These are phyloP conservation scores for Xiphydria camelus DNA, from an alignment of 2,888 invertebrate species.

Conservation along the genomic window DNA sequence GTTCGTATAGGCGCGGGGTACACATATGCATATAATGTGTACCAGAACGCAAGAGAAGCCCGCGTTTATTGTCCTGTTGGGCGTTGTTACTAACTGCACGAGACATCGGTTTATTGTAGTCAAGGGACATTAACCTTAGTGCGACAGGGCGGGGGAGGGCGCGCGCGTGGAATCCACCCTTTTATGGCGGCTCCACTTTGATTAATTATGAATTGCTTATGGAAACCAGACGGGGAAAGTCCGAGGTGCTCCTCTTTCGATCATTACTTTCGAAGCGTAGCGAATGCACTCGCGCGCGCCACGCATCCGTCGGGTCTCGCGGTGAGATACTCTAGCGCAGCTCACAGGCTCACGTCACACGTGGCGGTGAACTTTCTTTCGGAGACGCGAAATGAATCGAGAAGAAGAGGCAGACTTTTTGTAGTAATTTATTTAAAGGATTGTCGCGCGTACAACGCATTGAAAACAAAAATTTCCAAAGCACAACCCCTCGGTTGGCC, in stretches of 20 bases:
- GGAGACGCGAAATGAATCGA: too few relatives aligned
- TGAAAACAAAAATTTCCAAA: too few relatives aligned
- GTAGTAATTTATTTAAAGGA: too few relatives aligned
- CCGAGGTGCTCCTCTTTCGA: constrained; percentile 11
- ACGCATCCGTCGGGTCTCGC: too few relatives aligned
- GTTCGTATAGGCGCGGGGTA: too few relatives aligned
- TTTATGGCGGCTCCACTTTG: constrained; percentile 24
- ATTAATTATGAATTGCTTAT: constrained; percentile 42
- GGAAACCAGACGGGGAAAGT: constrained; percentile 26
- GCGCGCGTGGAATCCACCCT: constrained; percentile 15
- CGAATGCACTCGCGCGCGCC: neutral
- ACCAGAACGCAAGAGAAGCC: constrained; percentile 14
- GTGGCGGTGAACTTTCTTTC: neutral
- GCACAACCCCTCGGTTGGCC: too few relatives aligned
- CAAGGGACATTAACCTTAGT: constrained; percentile 34
- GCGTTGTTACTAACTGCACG: constrained; percentile 45
- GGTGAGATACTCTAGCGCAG: neutral
- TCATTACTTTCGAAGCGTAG: constrained; percentile 22
- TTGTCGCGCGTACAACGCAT: too few relatives aligned
- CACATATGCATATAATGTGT: too few relatives aligned
- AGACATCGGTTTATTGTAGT: constrained; percentile 45
- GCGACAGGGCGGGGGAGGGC: neutral
- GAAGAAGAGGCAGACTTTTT: too few relatives aligned
- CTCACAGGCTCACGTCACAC: neutral
- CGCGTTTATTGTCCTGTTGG: constrained; percentile 46